Base-by-base conservation (phyloP, 92 coral and sea anemone genomes). In the Epizoanthus illoricatus region DNA sequence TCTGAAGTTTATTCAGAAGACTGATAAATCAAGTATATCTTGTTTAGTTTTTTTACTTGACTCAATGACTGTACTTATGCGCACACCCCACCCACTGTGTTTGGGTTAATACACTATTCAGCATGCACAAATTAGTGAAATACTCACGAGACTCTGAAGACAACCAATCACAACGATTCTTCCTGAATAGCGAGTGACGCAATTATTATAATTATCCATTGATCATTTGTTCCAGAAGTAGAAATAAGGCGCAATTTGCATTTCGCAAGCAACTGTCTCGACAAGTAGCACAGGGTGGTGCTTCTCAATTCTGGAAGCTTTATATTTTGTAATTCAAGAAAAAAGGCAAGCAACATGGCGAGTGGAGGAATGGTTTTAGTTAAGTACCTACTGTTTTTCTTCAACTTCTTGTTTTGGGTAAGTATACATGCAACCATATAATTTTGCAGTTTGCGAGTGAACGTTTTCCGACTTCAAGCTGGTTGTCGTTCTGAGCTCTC, bases 401-500 rank as follows among this genome's bases (percentile, higher is more conserved):
- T 93, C 75, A 90, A 93, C 67, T 73, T 90, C 68, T 70, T 93
- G 62, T 93, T 93, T 67, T 93, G 97, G 97, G 97, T 93, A 71
- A 90, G 97, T 90, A 45, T 52, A 28, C 2, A 28, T 28, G 12
- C 36, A 39, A 39, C 52, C 18, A 17, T 36, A 13, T 39, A 28
- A 7, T 49, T 49, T 49, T 49, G 12, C 12, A 7, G 55, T 49
- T 11, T 8, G 11, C 55, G 8, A 0, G 55, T 11, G 55, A 49
- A 49, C 72, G 21, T 67, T n/a, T 66, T 11, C 33, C 15, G 7
- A 28, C 18, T 41, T 36, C 33, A 66, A 66, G 45, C 10, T 21
- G 24, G 18, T 15, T 12, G 49, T 67, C 69, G 39, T 23, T 61
- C 10, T 69, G 10, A 0, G 72, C 13, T 12, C 40, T 5, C 16